Evolutionary conservation across 2,888 invertebrate genomes (phyloP).

Genomic region (Chaitophorus viminalis): DNA sequence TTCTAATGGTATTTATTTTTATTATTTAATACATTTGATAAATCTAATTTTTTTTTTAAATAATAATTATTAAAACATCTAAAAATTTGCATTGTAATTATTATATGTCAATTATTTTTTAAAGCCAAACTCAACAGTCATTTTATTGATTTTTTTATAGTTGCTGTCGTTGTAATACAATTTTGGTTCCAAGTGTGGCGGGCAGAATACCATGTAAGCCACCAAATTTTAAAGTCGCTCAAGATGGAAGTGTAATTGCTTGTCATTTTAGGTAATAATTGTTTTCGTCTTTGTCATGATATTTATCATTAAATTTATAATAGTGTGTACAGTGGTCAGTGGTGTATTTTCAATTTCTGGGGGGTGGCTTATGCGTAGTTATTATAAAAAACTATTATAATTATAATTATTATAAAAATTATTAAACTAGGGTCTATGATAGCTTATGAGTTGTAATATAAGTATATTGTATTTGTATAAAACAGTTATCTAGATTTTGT

Average conservation of each 20-base stretch:
- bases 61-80: neutral
- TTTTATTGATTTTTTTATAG: constrained; percentile 66
- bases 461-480: no score
- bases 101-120: neutral
- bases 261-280: constrained; percentile 74
- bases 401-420: no score
- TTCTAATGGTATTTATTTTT: no score
- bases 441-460: no score
- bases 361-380: no score
- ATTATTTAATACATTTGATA: no score
- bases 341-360: no score
- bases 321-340: neutral
- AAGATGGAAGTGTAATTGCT: constrained; percentile 78
- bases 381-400: no score
- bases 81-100: neutral
- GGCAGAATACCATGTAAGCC: constrained; percentile 79
- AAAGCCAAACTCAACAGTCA: neutral
- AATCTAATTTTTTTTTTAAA: neutral
- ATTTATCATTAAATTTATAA: constrained; percentile 24
- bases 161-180: constrained; percentile 73
- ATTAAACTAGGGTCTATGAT: no score
- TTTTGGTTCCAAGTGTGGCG: constrained; percentile 77
- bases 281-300: neutral
- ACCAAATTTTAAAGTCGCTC: constrained; percentile 77
- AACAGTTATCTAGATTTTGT: no score